These are phyloP conservation scores for Pteromalus puparum DNA, from an alignment of 1,140 invertebrate species.

Conservation along the genomic window DNA sequence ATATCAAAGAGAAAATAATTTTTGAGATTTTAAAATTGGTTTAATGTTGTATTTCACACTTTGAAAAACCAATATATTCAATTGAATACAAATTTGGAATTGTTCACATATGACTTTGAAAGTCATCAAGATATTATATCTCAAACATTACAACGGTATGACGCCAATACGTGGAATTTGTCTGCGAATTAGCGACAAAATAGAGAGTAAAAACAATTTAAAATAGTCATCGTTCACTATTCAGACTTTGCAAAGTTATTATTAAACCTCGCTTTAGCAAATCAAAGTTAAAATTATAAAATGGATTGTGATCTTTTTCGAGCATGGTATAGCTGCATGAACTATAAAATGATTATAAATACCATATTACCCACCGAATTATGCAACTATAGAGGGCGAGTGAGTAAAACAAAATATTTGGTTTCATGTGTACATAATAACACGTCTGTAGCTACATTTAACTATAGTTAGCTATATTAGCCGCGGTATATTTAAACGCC, in stretches of 20 bases:
- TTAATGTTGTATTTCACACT: background rate
- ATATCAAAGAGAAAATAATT: background rate
- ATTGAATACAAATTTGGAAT: background rate
- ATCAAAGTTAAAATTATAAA: background rate
- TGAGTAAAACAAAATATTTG: background rate
- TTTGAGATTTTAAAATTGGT: too few relatives aligned
- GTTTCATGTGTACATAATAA: background rate
- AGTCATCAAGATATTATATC: background rate
- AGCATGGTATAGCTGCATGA: background rate
- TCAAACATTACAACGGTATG: background rate
- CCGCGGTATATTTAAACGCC: background rate
- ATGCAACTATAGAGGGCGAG: background rate
- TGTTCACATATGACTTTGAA: background rate
- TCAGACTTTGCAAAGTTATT: too few relatives aligned
- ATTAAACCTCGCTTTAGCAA: too few relatives aligned
- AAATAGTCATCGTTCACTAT: too few relatives aligned
- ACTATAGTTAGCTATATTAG: background rate
- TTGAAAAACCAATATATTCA: background rate
- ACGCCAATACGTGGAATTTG: conserved; percentile 5
- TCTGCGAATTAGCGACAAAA: background rate
- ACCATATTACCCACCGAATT: background rate
- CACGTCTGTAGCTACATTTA: conserved; percentile 13
- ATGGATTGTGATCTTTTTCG: background rate
- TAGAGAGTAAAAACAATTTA: background rate
- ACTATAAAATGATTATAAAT: background rate